These are phyloP conservation scores for Lycaena phlaeas DNA, from an alignment of 2,888 invertebrate species.

Conservation along the genomic window DNA sequence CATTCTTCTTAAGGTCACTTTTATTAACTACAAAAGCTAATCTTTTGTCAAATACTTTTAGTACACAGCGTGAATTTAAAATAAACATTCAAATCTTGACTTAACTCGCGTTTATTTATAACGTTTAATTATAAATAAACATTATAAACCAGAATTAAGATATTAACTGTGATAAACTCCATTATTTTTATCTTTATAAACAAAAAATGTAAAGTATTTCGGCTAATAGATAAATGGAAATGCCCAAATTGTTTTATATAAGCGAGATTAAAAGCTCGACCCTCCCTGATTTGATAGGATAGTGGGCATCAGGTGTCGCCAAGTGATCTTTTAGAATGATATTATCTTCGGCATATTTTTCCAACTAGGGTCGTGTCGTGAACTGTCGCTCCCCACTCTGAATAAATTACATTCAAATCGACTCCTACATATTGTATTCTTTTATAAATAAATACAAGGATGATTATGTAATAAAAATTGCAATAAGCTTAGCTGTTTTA, in stretches of 20 bases:
- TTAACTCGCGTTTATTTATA: too few species aligned
- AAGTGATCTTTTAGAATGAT: constrained; percentile 56
- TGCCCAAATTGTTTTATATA: constrained; percentile 15
- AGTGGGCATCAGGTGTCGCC: constrained; percentile 62
- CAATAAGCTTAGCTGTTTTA: too few species aligned
- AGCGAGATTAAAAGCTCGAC: constrained; percentile 32
- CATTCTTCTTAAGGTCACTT: too few species aligned
- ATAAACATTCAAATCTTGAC: too few species aligned
- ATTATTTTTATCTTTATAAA: too few species aligned
- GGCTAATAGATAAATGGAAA: too few species aligned
- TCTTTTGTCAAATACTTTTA: too few species aligned
- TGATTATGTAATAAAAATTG: neutral
- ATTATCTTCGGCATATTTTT: constrained; percentile 60
- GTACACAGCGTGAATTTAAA: too few species aligned
- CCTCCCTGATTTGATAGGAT: constrained; percentile 34
- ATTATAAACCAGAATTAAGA: too few species aligned
- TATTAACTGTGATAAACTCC: too few species aligned
- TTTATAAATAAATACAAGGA: neutral
- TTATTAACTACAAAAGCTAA: too few species aligned
- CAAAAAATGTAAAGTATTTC: too few species aligned
- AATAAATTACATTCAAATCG: constrained; percentile 47
- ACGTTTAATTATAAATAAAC: constrained; percentile 1
- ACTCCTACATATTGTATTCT: neutral
- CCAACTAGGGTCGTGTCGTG: constrained; percentile 42
- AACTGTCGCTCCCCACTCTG: constrained; percentile 42